Evolutionary conservation across 35 echinoderm and acorn worm genomes (phyloP), one percentile per base, ranked within the genome.

Genomic region (Acanthaster planci): DNA sequence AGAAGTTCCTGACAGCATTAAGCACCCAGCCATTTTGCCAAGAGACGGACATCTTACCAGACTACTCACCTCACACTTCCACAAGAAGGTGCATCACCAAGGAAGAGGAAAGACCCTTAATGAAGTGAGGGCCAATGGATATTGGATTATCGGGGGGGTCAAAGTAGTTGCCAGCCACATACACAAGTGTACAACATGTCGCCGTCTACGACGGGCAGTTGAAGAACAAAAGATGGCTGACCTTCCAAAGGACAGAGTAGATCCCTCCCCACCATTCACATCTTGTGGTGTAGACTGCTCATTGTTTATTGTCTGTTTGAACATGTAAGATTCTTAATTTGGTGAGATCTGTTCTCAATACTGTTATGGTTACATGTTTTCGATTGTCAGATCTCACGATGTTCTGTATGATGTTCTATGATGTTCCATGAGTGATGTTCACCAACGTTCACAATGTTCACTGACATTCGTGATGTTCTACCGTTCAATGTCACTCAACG

Each of bases 201-300:
- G 57, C 7, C 86, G 34, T 55, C 35, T 88, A 23, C 40, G 89
- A 36, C 23, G 92, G 55, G 40, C 39, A 37, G n/a, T 59, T 26
- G n/a, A 47, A 19, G 34, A 26, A n/a, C 92, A 93, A 58, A 93
- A 86, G 84, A 93, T 93, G 92, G 55, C 57, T 19, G 79, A 93
- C 32, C 68, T 93, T 32, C 92, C 82, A 18, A 8, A 38, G 56
- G 56, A 86, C n/a, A 72, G 82, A 80, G 0, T 89, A 8, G 39
- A 87, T 27, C 92, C 92, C 84, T 52, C 86, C 59, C 76, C 92
- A 78, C 92, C 92, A 2, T 93, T 93, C 60, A 75, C 81, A 0
- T 86, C 51, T 27, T 89, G 80, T 56, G 87, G 39, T 37, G 27
- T 93, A 39, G 86, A 93, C 36, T 93, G 87, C 60, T 93, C n/a